Evolutionary conservation across 2,113 vertebrate genomes (phyloP).

Genomic region (Calonectris borealis): DNA sequence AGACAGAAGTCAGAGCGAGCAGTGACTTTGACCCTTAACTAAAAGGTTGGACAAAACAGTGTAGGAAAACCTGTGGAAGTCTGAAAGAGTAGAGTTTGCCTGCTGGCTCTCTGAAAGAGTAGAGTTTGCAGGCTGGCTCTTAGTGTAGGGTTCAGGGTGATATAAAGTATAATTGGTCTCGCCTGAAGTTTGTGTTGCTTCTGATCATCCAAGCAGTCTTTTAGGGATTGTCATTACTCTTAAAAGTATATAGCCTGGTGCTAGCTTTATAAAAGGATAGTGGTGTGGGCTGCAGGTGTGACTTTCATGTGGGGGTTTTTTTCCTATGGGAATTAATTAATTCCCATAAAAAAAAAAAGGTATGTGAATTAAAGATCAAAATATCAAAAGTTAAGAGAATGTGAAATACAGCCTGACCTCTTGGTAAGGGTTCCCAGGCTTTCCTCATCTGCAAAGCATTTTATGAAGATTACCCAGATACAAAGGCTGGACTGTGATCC

Average conservation of each 20-base stretch:
- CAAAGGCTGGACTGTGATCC: neutral
- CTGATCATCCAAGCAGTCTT: neutral
- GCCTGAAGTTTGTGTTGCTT: neutral
- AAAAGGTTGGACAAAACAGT: neutral
- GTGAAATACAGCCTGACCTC: neutral
- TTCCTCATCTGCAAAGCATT: neutral
- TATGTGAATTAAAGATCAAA: neutral
- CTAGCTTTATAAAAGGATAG: neutral
- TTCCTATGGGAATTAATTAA: neutral
- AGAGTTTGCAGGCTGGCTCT: neutral
- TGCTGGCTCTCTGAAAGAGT: neutral
- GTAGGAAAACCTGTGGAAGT: neutral
- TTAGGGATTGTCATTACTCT: neutral
- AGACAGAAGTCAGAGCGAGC: neutral
- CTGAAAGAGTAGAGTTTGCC: neutral
- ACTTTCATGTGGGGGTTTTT: neutral
- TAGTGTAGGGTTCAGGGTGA: neutral
- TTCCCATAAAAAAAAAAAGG: neutral
- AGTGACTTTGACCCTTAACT: neutral
- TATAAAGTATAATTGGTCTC: neutral
- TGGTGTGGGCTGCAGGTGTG: neutral
- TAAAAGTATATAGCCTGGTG: neutral
- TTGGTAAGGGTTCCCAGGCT: neutral
- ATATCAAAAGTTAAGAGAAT: neutral
- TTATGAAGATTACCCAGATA: neutral